Evolutionary conservation across 2,113 vertebrate genomes (phyloP).

Genomic region (Vombatus ursinus): DNA sequence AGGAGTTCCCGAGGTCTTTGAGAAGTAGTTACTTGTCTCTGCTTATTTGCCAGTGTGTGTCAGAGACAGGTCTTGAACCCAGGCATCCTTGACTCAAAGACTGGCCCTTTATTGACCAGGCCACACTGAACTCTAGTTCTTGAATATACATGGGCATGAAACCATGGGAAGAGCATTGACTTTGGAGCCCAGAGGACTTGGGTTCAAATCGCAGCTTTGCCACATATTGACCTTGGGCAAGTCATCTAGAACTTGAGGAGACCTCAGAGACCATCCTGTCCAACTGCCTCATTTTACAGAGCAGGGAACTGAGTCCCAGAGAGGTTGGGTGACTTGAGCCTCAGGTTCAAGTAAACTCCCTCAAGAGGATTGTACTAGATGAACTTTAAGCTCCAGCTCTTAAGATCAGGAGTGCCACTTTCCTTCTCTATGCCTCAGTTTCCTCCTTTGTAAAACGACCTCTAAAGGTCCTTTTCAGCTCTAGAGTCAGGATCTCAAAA

Average conservation of each 20-base stretch:
- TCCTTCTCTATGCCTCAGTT: background rate
- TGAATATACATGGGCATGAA: background rate
- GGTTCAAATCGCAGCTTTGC: background rate
- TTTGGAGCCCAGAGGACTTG: background rate
- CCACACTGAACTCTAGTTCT: background rate
- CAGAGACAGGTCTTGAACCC: background rate
- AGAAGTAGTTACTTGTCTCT: background rate
- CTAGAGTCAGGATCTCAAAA: background rate
- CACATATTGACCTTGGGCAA: background rate
- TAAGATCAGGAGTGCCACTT: background rate
- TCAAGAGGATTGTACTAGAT: background rate
- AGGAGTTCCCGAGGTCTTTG: background rate
- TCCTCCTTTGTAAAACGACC: background rate
- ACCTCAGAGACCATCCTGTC: background rate
- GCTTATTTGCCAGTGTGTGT: background rate
- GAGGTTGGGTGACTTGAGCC: background rate
- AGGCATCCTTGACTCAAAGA: background rate
- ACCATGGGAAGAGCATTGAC: background rate
- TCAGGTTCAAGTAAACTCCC: background rate
- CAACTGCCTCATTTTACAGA: no score
- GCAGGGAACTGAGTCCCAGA: background rate
- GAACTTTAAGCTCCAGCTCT: background rate
- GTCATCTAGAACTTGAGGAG: background rate
- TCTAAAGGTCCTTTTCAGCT: background rate
- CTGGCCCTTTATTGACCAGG: background rate